Evolutionary conservation across 2,797 vertebrate species (phyloP).

Genomic region (Chlorospingus flavigularis): DNA sequence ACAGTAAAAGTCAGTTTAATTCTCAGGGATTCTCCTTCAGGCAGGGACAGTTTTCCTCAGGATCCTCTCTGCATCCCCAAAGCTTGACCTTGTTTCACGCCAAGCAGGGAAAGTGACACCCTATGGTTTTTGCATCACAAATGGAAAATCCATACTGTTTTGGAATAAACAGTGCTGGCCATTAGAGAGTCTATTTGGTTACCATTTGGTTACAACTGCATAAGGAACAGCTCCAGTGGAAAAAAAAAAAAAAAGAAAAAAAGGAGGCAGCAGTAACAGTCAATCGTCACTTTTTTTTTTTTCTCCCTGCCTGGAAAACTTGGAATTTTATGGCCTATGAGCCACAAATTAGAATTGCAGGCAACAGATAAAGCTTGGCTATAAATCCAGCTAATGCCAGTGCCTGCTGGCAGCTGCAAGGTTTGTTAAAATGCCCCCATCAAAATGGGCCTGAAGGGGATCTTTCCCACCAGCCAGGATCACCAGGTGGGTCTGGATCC

Average conservation of each 20-base stretch:
- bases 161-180: constrained; percentile 14
- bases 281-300: constrained; percentile 31
- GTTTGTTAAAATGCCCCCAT: neutral
- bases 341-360: constrained; percentile 61
- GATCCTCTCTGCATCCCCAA: neutral
- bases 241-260: neutral
- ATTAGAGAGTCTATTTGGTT: constrained; percentile 43
- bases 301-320: neutral
- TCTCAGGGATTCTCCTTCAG: neutral
- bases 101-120: constrained; percentile 2
- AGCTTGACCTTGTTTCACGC: neutral
- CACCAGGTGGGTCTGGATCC: neutral
- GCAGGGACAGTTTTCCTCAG: neutral
- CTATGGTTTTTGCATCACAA: constrained; percentile 44
- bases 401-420: neutral
- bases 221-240: constrained; percentile 38
- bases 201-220: constrained; percentile 40
- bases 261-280: constrained; percentile 30
- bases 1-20: neutral
- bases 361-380: constrained; percentile 26
- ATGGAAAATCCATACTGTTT: constrained; percentile 34
- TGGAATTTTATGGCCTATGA: constrained; percentile 27
- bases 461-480: neutral
- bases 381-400: neutral
- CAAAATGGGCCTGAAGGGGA: accelerated